A percentile compares a stretch with the other conserved stretches of the same genome.
These are phyloP conservation scores for Macrosteles quadrilineatus DNA, from an alignment of 1,140 invertebrate genomes.

Conservation along the genomic window DNA sequence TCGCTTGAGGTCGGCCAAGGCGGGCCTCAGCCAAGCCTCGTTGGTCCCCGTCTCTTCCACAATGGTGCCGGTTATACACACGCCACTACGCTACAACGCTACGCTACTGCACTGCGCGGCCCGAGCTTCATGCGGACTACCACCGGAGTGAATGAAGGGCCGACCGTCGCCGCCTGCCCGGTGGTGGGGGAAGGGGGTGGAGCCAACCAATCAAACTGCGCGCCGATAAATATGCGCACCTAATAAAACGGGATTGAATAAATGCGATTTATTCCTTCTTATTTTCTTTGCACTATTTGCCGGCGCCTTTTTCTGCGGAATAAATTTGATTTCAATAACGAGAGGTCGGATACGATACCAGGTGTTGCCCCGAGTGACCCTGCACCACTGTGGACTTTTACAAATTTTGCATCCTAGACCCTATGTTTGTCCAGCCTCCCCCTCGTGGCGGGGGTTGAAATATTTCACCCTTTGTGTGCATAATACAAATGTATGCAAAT, in stretches of 20 bases:
- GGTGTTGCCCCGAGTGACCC: not conserved
- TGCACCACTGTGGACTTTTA: not conserved
- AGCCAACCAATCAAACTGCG: constrained; percentile 37
- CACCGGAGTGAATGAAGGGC: not conserved
- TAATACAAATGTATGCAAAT: no score
- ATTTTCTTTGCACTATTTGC: constrained; percentile 27
- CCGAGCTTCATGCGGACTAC: not conserved
- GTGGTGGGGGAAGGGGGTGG: constrained; percentile 25
- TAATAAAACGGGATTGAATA: constrained; percentile 43
- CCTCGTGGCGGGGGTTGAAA: no score
- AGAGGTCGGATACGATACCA: not conserved
- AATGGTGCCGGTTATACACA: constrained; percentile 25
- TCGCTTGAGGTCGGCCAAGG: constrained; percentile 38
- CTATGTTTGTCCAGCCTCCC: not conserved
- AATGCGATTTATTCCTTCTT: constrained; percentile 41
- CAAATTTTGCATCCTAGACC: not conserved
- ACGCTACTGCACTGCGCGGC: not conserved
- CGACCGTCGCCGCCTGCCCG: not conserved
- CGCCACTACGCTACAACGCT: not conserved
- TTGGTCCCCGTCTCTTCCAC: constrained; percentile 32
- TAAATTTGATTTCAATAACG: constrained; percentile 19
- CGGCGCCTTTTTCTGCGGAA: constrained; percentile 17
- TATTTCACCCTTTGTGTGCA: no score
- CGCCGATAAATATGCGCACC: constrained; percentile 42
- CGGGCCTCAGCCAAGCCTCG: constrained; percentile 34